Percentiles rank a stretch among this genome's conserved stretches.
These are phyloP conservation scores for Gonocerus acuteangulatus DNA, from an alignment of 2,888 invertebrate species.

Conservation along the genomic window DNA sequence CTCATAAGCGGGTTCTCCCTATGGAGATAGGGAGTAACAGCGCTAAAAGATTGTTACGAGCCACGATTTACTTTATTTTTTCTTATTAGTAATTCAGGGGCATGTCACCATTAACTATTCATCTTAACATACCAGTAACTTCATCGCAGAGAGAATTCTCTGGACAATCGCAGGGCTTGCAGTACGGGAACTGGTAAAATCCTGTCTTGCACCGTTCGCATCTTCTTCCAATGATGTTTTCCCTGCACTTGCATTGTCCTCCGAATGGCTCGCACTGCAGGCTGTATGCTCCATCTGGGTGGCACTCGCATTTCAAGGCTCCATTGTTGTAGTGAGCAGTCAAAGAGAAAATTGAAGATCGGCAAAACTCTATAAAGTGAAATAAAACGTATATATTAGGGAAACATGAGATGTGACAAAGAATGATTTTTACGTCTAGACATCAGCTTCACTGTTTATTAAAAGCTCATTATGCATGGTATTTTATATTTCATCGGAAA, in stretches of 20 bases:
- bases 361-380: slow-evolving; percentile 67
- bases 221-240: slow-evolving; percentile 85
- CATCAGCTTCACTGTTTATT: background rate
- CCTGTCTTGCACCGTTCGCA: slow-evolving; percentile 79
- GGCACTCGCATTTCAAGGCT: slow-evolving; percentile 81
- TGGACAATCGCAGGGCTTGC: slow-evolving; percentile 80
- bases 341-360: slow-evolving; percentile 83
- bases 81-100: too few species aligned
- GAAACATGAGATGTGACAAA: too few species aligned
- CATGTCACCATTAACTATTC: too few species aligned
- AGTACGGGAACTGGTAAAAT: slow-evolving; percentile 92
- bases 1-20: too few species aligned
- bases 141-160: slow-evolving; percentile 73
- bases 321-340: slow-evolving; percentile 93
- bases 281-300: slow-evolving; percentile 74
- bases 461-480: too few species aligned
- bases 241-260: slow-evolving; percentile 89
- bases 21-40: too few species aligned
- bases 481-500: background rate
- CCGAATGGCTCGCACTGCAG: slow-evolving; percentile 90
- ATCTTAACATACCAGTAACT: slow-evolving; percentile 51
- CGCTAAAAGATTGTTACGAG: too few species aligned
- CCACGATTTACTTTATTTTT: too few species aligned
- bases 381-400: too few species aligned
- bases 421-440: background rate